phyloP scores from a whole-genome alignment of 2,113 vertebrate genomes.

The Narcine bancroftii region DNA sequence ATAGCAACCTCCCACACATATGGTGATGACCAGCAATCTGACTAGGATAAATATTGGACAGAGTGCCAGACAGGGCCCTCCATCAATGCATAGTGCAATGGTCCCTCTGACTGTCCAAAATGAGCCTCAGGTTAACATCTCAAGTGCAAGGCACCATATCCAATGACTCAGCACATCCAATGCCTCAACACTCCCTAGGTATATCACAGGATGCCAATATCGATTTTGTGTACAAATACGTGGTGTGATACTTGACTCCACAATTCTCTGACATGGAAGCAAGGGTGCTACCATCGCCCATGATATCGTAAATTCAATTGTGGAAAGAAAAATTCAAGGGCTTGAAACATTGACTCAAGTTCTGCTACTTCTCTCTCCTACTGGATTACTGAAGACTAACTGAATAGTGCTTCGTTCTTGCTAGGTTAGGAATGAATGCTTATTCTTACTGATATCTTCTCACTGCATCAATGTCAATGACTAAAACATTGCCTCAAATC shows the following conservation, averaged over 20 bases:
- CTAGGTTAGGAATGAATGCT: background rate
- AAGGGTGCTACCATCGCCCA: background rate
- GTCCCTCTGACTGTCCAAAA: background rate
- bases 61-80: background rate
- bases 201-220: too few relatives aligned
- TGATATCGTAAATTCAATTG: background rate
- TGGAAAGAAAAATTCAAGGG: background rate
- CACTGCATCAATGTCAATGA: background rate
- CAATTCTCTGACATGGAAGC: background rate
- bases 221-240: background rate
- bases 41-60: background rate
- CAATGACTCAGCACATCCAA: background rate
- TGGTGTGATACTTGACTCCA: background rate
- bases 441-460: background rate
- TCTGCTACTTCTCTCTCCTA: background rate
- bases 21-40: background rate
- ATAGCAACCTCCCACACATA: background rate
- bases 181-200: background rate
- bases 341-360: background rate
- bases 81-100: background rate
- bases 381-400: background rate
- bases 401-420: background rate
- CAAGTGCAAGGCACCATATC: background rate
- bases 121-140: background rate
- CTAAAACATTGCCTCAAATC: background rate